phyloP scores from a whole-genome alignment of 2,797 vertebrate genomes.

The Rhinatrema bivittatum region DNA sequence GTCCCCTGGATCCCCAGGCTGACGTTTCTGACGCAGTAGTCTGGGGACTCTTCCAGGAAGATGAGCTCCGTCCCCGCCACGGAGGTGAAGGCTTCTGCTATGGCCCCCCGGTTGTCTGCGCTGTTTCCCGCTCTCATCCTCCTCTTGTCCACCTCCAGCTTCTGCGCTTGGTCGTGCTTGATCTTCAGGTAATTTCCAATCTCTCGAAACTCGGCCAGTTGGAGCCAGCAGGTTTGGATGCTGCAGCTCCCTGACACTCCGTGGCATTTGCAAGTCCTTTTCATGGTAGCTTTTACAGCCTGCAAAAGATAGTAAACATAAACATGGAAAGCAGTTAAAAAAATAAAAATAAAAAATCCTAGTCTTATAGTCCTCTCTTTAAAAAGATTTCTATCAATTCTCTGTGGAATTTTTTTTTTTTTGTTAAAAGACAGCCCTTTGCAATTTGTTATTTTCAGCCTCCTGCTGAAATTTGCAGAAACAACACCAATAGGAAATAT shows the following conservation, averaged over 20 bases:
- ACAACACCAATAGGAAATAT: too few relatives aligned
- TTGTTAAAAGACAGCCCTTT: too few relatives aligned
- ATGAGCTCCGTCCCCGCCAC: constrained; percentile 72
- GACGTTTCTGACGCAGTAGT: constrained; percentile 83
- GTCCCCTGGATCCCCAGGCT: constrained; percentile 81
- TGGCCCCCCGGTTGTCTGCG: constrained; percentile 71
- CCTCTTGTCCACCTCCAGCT: constrained; percentile 86
- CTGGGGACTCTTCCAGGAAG: constrained; percentile 86
- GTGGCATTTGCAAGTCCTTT: constrained; percentile 87
- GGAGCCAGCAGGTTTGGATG: constrained; percentile 94
- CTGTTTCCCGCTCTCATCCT: constrained; percentile 77
- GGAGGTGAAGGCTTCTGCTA: constrained; percentile 61
- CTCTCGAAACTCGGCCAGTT: constrained; percentile 84
- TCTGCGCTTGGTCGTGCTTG: constrained; percentile 78
- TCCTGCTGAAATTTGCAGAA: too few relatives aligned
- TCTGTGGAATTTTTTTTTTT: too few relatives aligned
- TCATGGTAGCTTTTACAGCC: constrained; percentile 86
- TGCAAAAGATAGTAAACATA: constrained; percentile 26
- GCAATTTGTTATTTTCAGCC: too few relatives aligned
- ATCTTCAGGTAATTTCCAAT: constrained; percentile 83
- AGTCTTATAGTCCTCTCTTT: too few relatives aligned
- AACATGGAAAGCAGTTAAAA: background rate
- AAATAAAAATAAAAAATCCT: too few relatives aligned
- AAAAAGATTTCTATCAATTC: too few relatives aligned
- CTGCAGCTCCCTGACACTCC: constrained; percentile 95